Conservation (phyloP, 2,113 vertebrate genomes). For the Pangasianodon gigas region DNA sequence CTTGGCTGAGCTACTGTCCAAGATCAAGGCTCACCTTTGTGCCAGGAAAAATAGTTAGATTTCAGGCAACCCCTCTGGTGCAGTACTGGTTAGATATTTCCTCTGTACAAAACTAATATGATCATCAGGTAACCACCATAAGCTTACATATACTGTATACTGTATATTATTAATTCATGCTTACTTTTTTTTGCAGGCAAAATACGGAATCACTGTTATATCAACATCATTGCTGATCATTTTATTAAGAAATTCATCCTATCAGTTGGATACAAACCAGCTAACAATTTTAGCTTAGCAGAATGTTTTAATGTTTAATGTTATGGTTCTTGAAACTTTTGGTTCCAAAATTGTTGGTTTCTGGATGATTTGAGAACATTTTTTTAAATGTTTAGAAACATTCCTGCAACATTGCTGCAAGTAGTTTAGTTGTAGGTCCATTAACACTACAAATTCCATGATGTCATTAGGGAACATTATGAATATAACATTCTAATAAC, state of each 20-base stretch:
- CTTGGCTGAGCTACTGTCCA: neutral
- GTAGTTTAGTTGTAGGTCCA: neutral
- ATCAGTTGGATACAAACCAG: neutral
- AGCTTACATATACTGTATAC: neutral
- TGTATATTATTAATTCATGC: neutral
- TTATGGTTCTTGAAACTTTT: neutral
- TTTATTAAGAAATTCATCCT: neutral
- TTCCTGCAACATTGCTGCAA: neutral
- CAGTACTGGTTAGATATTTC: neutral
- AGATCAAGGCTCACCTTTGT: conserved; percentile 12
- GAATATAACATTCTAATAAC: neutral
- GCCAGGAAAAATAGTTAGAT: neutral
- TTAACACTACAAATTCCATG: neutral
- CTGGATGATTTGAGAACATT: neutral
- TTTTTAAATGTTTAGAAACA: neutral
- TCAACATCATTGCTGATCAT: neutral
- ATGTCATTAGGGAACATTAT: neutral
- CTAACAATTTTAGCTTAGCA: neutral
- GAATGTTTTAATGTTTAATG: neutral
- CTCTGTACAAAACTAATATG: neutral
- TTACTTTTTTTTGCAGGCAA: neutral
- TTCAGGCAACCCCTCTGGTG: neutral
- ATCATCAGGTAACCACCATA: neutral
- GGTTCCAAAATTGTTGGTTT: neutral
- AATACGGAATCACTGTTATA: neutral